Base-by-base conservation (phyloP, 2,113 vertebrate genomes). In the Phalacrocorax brasilianus region DNA sequence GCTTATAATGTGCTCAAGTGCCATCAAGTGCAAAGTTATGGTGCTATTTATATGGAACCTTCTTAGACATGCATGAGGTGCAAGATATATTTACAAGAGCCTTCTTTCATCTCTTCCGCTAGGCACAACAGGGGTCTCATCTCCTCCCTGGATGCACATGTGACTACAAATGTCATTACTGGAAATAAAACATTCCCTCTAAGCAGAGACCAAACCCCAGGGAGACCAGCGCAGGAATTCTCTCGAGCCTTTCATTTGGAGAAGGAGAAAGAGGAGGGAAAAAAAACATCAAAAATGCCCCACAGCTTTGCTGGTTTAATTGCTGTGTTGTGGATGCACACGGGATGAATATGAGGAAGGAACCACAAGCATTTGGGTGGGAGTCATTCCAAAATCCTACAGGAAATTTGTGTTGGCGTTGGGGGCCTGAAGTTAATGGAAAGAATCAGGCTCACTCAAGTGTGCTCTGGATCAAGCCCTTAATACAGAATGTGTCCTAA, bases 31-130 rank as follows among this genome's bases (percentile, higher is more conserved):
- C 88, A 94, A 77, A 97, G 83, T 95, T 94, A 93, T 6, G 27
- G 42, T 70, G 74, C 94, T 97, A 95, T 97, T 97, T 97, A 96
- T 96, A 73, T 72, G 49, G 79, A 85, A 62, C 49, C 70, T 92
- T 96, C 85, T 91, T 92, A 53, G 79, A 93, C 75, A 88, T 42
- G 67, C 78, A 92, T 3, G 14, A 97, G 91, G 94, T 81, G 75
- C 74, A 92, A 95, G 91, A 94, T 88, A 96, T 32, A 80, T 95
- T 93, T 79, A 94, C 71, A 91, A 91, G 85, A 88, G 27, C 38
- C 50, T 52, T 49, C 95, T 96, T 97, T 93, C 66, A 74, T 97
- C 77, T 93, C 70, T 84, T 94, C 78, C 4, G 0, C 56, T 72
- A 63, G 76, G 70, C 58, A 75, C 71, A 71, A 89, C 91, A 79